Evolutionary conservation across 1,140 invertebrate species (phyloP), one percentile per base, ranked within the genome.

Genomic region (Glossosoma conforme): DNA sequence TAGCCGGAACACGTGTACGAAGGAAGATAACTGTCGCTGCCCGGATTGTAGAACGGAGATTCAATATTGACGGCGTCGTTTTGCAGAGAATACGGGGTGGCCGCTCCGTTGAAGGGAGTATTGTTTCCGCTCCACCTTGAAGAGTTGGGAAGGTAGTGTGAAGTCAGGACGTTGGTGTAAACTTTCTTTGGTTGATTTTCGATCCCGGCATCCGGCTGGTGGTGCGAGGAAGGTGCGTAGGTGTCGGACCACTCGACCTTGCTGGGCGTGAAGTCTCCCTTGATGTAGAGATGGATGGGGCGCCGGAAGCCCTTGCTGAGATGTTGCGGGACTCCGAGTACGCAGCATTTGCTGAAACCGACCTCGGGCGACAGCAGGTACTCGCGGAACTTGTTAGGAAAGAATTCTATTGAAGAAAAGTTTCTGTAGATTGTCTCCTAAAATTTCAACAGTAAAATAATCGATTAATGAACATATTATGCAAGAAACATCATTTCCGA

Each of bases 351-450:
- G 55, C 79, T 83, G 68, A 97, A 97, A 2, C 93, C 93, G 14
- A 97, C 88, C 63, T 93, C 90, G 0, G 81, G 73, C n/a, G 88
- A 91, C 1, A 97, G 69, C 17, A 98, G 74, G 71, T 91, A 97
- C 48, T 94, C 86, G 5, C 87, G 86, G 65, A 97, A 97, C 55
- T 89, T 86, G 38, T 91, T 83, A 0, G 94, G 94, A 54, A 85
- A 86, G 58, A 98, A 82, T 61, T 90, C 81, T 43, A 97, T 94
- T 19, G 72, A 81, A 56, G 86, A 81, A 69, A 89, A 97, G 66
- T 92, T 93, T 52, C 86, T 81, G 63, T 84, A 89, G 37, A 93
- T 93, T 13, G 80, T 81, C 61, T 88, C 86, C 93, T 95, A 77
- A 10, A 85, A 79, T n/a, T n/a, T n/a, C n/a, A 51, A 42, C 61